Evolutionary conservation across 2,797 vertebrate species (phyloP).

Genomic region (Paedocypris micromegethes): DNA sequence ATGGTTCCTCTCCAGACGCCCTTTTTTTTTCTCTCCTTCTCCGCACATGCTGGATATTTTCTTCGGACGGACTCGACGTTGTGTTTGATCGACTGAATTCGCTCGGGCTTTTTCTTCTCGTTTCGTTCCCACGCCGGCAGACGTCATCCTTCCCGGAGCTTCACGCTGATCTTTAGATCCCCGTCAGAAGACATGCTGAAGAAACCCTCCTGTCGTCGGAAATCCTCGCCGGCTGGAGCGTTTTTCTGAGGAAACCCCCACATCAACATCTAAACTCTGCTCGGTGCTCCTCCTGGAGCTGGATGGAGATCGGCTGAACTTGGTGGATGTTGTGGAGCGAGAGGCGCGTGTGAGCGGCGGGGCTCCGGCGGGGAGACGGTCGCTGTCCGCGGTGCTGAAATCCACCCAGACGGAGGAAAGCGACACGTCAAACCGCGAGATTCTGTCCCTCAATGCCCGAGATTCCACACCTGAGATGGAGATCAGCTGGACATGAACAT

Average conservation of each 20-base stretch:
- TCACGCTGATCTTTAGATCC: conserved; percentile 48
- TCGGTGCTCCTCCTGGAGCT: conserved; percentile 29
- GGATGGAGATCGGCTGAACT: conserved; percentile 57
- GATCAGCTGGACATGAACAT: conserved; percentile 46
- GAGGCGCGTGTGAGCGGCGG: conserved; percentile 37
- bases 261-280: conserved; percentile 22
- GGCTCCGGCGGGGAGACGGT: conserved; percentile 50
- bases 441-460: too few species aligned
- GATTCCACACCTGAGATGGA: conserved; percentile 27
- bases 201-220: conserved; percentile 18
- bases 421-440: conserved; percentile 24
- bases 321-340: conserved; percentile 51
- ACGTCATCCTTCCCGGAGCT: conserved; percentile 59
- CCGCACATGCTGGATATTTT: conserved; percentile 33
- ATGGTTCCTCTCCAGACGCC: conserved; percentile 21
- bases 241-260: conserved; percentile 21
- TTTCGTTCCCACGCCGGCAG: conserved; percentile 57
- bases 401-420: conserved; percentile 44
- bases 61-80: conserved; percentile 23
- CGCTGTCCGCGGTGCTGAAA: conserved; percentile 53
- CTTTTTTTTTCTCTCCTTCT: conserved; percentile 26
- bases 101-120: conserved; percentile 49
- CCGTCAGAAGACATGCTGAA: conserved; percentile 24
- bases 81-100: conserved; percentile 49
- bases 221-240: conserved; percentile 21